Base-by-base conservation (phyloP, 2,113 vertebrate genomes). In the Chionodraco myersi region DNA sequence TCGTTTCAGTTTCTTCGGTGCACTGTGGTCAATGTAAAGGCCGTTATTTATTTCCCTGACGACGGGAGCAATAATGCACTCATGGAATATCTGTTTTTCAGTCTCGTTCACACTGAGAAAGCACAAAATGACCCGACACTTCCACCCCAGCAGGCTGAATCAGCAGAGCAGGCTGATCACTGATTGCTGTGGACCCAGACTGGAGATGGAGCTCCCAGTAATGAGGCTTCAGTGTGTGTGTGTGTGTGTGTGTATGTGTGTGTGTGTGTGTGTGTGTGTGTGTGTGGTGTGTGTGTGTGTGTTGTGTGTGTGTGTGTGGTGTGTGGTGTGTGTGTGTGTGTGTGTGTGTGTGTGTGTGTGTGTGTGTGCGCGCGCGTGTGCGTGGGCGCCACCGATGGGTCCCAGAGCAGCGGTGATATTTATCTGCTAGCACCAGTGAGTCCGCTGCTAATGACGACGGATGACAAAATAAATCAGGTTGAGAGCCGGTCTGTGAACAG, bases 391-490 rank as follows among this genome's bases (percentile, higher is more conserved):
- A 61, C 34, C 75, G 77, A 64, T 44, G 71, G 84, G 62, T 79
- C 74, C 70, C 26, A 66, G 51, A 77, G 70, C 75, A 21, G 21
- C 15, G 64, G 34, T 68, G 80, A 79, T 86, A 59, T 75, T 73
- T 75, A 68, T 75, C 49, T 58, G 36, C 63, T 48, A 23, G 51
- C 75, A 76, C 61, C 61, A 61, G 79, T 30, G 36, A 58, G 80
- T 30, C 65, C 10, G 26, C 15, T 11, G 70, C 72, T 84, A 84
- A 86, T 61, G 82, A 80, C 45, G 49, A 59, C 15, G 59, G 61
- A 75, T 63, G 58, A 60, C 74, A 73, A 77, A 85, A 61, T 76
- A 70, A 85, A 78, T 79, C 64, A 77, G 62, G n/a, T 45, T 75
- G 75, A 86, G 84, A 75, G 58, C 36, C 18, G 0, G 69, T 63